Evolutionary conservation across 2,113 vertebrate genomes (phyloP).

Genomic region (Piprites chloris): DNA sequence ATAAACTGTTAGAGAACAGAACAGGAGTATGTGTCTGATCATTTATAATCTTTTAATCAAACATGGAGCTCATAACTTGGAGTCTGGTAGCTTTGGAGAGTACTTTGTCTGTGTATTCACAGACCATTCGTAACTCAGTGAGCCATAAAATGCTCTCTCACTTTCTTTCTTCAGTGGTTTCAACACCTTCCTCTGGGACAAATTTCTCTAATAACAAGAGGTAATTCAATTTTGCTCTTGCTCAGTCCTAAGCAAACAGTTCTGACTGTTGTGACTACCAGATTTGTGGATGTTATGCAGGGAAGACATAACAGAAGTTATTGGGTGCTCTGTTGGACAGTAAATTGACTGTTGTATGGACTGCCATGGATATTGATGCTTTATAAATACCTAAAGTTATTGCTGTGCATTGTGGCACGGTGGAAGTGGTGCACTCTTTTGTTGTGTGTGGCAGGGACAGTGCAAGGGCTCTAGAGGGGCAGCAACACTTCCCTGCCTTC

Average conservation of each 20-base stretch:
- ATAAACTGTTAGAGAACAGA: constrained; percentile 67
- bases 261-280: background rate
- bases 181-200: constrained; percentile 64
- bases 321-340: background rate
- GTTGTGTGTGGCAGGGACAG: accelerated
- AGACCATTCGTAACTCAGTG: constrained; percentile 27
- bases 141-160: constrained; percentile 67
- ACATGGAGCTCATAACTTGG: constrained; percentile 41
- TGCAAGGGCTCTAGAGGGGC: background rate
- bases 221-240: constrained; percentile 74
- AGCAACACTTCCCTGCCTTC: background rate
- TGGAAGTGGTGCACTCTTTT: background rate
- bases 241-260: constrained; percentile 47
- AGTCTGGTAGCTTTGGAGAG: constrained; percentile 40
- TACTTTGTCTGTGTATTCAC: constrained; percentile 30
- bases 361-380: background rate
- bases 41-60: constrained; percentile 71
- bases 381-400: background rate
- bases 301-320: background rate
- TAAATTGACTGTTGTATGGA: background rate
- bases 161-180: constrained; percentile 70
- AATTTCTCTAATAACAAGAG: constrained; percentile 71
- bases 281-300: background rate
- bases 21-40: constrained; percentile 55
- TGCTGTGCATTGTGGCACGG: background rate